phyloP scores from a whole-genome alignment of 2,797 vertebrate species.

The Dendrocincla fuliginosa region DNA sequence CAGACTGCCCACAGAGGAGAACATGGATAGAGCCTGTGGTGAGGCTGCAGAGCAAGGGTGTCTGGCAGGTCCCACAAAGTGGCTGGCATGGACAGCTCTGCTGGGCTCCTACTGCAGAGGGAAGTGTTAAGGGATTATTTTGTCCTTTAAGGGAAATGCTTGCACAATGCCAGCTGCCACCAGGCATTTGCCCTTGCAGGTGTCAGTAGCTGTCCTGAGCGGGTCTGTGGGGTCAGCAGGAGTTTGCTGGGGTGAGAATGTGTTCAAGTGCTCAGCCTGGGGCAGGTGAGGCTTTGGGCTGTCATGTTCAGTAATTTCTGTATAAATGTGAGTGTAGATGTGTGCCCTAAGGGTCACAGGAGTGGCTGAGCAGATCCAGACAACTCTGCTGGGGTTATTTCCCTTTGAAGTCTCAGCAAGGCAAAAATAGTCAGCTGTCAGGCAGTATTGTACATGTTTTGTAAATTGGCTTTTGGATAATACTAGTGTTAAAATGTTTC shows the following conservation, averaged over 20 bases:
- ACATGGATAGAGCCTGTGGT: not conserved
- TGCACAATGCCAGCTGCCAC: accelerated
- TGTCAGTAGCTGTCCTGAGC: not conserved
- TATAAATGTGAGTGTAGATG: not conserved
- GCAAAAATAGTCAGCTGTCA: not conserved
- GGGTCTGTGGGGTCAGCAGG: not conserved
- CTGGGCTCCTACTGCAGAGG: not conserved
- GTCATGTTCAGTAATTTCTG: accelerated
- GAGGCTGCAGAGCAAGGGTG: too few species aligned
- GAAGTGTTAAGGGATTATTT: not conserved
- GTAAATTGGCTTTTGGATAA: not conserved
- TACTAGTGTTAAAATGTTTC: not conserved
- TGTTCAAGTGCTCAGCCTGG: not conserved
- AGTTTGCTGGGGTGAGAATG: not conserved
- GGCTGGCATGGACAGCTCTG: not conserved
- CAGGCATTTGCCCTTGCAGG: not conserved
- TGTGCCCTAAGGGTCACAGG: not conserved
- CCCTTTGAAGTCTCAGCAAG: not conserved
- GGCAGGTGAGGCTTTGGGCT: not conserved
- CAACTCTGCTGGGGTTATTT: not conserved
- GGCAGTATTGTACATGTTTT: accelerated
- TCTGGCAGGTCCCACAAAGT: not conserved
- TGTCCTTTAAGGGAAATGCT: not conserved
- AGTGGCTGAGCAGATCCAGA: not conserved
- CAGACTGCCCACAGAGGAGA: not conserved